Base-by-base conservation (phyloP, 2,113 vertebrate species). In the Ranitomeya imitator region DNA sequence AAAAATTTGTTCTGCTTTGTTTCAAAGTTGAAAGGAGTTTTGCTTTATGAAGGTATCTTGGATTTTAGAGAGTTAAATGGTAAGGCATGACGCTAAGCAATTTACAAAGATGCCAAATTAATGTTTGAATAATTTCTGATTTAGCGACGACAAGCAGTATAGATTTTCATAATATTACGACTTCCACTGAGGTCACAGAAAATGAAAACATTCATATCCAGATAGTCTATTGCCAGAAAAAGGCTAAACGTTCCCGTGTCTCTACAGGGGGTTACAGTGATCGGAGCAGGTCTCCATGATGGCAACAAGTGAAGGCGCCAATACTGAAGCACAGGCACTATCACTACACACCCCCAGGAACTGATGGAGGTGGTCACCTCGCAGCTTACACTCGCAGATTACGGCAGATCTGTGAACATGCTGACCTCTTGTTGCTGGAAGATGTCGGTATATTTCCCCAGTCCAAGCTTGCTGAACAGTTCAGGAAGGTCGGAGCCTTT, bases 381-480 rank as follows among this genome's bases (percentile, higher is more conserved):
- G n/a, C 1, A 71, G 2, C 51, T 23, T 13, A 73, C 18, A 19
- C 65, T 45, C 21, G 11, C 26, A 85, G 6, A 74, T 61, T 23
- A 54, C 18, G 76, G 83, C 55, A 89, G 83, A 73, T 81, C 14
- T 81, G 57, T 2, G 15, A 85, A 89, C 61, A 37, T 85, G 93
- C 94, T 90, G 71, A 99, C 98, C 97, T 99, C 98, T 93, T 99
- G 98, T 90, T 99, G 98, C 92, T 99, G 98, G 94, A 99, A 99
- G 89, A 99, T 95, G 0, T 99, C 98, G 0, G 96, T 99, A 92
- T 99, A 99, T 94, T 99, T 99, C 90, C 98, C 98, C 92, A 99
- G 90, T 61, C 98, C 98, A 88, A 99, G 96, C 89, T 97, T 99
- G 95, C 98, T 99, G 94, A 99, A 99, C 60, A 99, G 96, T 91